Base-by-base conservation (phyloP, 2,888 invertebrate species). In the Bombylius major region DNA sequence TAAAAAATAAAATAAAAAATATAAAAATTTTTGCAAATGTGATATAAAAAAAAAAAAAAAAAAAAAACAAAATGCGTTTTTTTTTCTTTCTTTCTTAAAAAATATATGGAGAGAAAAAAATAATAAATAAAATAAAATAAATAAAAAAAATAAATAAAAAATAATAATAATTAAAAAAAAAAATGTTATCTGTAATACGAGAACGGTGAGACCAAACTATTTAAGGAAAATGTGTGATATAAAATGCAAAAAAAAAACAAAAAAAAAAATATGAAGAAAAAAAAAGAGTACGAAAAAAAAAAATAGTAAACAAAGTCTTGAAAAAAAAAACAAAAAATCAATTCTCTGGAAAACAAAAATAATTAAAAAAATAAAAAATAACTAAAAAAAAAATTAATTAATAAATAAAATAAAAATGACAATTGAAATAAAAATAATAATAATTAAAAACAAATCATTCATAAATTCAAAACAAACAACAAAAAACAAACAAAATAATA, bases 131-230 rank as follows among this genome's bases (percentile, higher is more conserved):
- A 42, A 42, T 42, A 11, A 42, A 42, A 42, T 11, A 42, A 5
- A 42, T 11, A 42, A 11, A 42, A 42, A 5, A 42, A 7, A 42
- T 4, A 11, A 42, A 39, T 9, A 39, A 42, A 42, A 42, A 42
- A 42, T 11, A 42, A 42, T 11, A 7, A 42, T 42, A 11, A 42
- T 11, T 1, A 11, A 42, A 42, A 42, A 42, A 11, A 11, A 42
- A 42, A 11, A 42, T 11, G 11, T 56, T 56, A 56, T 55, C 58
- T 58, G 58, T 56, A 58, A 58, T 58, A 58, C 51, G 58, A 55
- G 55, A 58, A 58, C 56, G 55, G 58, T 58, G 58, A 58, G 58
- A 58, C 58, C 58, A 58, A 58, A 58, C 58, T 58, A 58, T 56
- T 58, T 58, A 58, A 58, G 58, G 58, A 58, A 58, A 55, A 56